Evolutionary conservation across 64 coral and sea anemone genomes (phyloP).

Genomic region (Anthopleura sola): DNA sequence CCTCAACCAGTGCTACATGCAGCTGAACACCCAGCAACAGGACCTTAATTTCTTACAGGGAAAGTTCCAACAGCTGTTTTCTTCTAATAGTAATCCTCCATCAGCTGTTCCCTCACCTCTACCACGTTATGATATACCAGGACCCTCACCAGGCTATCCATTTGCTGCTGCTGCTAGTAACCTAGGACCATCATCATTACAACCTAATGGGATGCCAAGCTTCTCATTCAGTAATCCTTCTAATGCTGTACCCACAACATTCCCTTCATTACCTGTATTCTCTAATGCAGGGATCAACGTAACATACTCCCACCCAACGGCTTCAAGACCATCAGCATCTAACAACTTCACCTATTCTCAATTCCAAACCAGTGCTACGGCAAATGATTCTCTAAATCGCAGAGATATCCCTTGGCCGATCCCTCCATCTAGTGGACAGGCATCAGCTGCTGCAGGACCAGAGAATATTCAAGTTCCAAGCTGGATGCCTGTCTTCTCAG

Average conservation of each 20-base stretch:
- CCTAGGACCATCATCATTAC: not conserved
- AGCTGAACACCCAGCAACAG: constrained; percentile 91
- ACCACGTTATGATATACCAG: not conserved
- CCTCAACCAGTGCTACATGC: constrained; percentile 84
- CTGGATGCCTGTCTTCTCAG: constrained; percentile 35
- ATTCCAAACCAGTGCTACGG: not conserved
- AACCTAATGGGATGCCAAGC: constrained; percentile 9
- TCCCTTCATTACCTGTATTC: not conserved
- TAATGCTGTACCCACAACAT: not conserved
- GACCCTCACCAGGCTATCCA: not conserved
- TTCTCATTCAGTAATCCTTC: not conserved
- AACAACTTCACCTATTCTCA: not conserved
- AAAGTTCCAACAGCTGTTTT: constrained; percentile 84
- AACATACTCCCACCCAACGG: not conserved
- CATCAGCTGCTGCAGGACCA: not conserved
- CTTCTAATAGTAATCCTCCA: constrained; percentile 30
- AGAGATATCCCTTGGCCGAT: not conserved
- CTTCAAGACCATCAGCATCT: constrained; percentile 5
- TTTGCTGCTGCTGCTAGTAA: not conserved
- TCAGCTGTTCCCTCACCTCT: constrained; percentile 32
- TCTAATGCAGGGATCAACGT: not conserved
- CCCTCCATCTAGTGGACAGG: not conserved
- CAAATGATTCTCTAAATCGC: not conserved
- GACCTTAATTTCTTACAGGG: constrained; percentile 87
- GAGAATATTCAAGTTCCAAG: not conserved